phyloP scores from a whole-genome alignment of 2,888 invertebrate genomes.

The Tillus elongatus region DNA sequence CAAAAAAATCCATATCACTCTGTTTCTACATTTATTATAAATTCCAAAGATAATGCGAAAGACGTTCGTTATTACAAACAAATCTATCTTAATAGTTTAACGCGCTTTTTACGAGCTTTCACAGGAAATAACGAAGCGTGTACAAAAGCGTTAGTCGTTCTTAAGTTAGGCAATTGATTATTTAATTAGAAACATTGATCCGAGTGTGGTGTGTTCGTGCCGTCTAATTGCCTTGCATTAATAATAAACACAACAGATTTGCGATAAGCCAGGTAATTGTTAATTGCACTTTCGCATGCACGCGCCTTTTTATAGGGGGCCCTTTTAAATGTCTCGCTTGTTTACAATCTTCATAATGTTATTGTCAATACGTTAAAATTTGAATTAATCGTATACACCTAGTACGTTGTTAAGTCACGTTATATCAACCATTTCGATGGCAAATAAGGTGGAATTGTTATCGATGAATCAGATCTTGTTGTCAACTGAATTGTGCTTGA shows the following conservation, averaged over 20 bases:
- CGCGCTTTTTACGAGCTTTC: too few species aligned
- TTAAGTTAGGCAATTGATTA: conserved; percentile 37
- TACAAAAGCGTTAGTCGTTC: conserved; percentile 19
- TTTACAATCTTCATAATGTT: conserved; percentile 3
- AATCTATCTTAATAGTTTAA: too few species aligned
- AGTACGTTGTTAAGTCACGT: background rate
- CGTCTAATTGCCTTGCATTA: conserved; percentile 42
- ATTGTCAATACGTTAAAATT: conserved; percentile 3
- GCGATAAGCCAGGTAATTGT: conserved; percentile 43
- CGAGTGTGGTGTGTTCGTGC: conserved; percentile 37
- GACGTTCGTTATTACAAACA: too few species aligned
- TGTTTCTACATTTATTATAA: too few species aligned
- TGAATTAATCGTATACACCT: background rate
- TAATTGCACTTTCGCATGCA: conserved; percentile 44
- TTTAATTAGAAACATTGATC: conserved; percentile 42
- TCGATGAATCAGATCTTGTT: too few species aligned
- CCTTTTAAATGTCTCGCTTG: background rate
- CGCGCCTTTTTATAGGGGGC: conserved; percentile 15
- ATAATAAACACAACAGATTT: conserved; percentile 45
- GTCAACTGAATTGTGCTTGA: too few species aligned
- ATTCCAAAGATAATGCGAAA: too few species aligned
- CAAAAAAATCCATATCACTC: too few species aligned
- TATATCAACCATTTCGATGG: too few species aligned
- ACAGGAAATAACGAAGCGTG: too few species aligned
- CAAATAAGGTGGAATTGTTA: too few species aligned